Percentiles rank a stretch among this genome's conserved stretches.
Conservation (phyloP, 30 jellyfish, hydroid and myxozoan genomes). For the Aurelia sp. region DNA sequence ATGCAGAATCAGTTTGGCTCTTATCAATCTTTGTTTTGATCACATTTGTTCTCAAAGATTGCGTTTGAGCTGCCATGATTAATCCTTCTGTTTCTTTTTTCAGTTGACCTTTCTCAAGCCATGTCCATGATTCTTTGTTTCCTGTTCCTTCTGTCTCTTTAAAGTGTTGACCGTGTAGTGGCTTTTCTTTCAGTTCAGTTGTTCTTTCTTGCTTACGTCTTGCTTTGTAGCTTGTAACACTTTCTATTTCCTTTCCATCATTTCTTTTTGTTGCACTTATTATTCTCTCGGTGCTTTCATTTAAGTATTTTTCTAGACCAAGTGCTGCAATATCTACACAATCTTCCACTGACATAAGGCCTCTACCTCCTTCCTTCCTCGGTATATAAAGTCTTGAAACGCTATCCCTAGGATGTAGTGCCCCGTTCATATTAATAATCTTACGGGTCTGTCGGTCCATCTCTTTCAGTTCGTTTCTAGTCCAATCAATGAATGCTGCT, state of each 20-base stretch:
- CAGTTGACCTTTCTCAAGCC: conserved; percentile 1
- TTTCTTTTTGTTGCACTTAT: conserved; percentile 4
- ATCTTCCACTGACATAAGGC: too few relatives aligned
- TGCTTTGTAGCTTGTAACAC: conserved; percentile 20
- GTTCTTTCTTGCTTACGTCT: conserved; percentile 15
- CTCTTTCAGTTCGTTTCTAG: conserved; percentile 22
- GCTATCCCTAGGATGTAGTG: too few relatives aligned
- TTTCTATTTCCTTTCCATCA: conserved; percentile 21
- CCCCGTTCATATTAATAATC: not conserved
- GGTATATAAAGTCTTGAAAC: too few relatives aligned
- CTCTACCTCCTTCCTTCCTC: too few relatives aligned
- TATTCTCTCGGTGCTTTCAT: conserved; percentile 9
- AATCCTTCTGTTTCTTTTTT: not conserved
- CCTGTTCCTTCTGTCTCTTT: conserved; percentile 10
- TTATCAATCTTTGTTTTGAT: conserved; percentile 8
- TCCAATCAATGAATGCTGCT: conserved; percentile 18
- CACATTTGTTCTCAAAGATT: not conserved
- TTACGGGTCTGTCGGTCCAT: conserved; percentile 11
- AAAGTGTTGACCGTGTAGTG: conserved; percentile 31
- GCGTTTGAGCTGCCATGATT: conserved; percentile 21
- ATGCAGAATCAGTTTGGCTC: conserved; percentile 21
- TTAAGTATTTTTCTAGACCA: not conserved
- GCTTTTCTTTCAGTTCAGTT: conserved; percentile 22
- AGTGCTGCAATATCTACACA: too few relatives aligned
- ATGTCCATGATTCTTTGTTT: not conserved